phyloP scores from a whole-genome alignment of 2,888 invertebrate species.

The Tenodera sinensis region DNA sequence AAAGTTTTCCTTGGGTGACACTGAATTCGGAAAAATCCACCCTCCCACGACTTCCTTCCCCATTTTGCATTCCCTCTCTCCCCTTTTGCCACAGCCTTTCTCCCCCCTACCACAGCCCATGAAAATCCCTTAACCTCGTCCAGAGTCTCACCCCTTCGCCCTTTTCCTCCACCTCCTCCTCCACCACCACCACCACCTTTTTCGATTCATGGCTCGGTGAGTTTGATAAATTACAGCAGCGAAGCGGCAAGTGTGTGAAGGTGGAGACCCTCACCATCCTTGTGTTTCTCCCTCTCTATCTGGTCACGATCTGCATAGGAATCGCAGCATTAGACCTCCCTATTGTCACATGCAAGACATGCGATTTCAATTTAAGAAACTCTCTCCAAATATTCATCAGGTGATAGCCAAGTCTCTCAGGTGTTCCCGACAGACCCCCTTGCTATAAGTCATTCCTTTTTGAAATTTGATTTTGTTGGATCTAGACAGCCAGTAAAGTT shows the following conservation, averaged over 20 bases:
- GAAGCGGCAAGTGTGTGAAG: slow-evolving; percentile 23
- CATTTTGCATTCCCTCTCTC: neutral
- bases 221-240: slow-evolving; percentile 24
- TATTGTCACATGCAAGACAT: neutral
- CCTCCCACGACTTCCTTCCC: neutral
- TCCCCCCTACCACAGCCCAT: neutral
- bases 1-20: slow-evolving; percentile 14
- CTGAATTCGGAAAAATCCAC: slow-evolving; percentile 7
- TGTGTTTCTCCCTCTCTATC: neutral
- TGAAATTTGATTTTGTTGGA: too few species aligned
- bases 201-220: slow-evolving; percentile 22
- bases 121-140: neutral
- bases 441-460: too few species aligned
- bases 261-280: neutral
- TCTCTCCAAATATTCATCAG: neutral
- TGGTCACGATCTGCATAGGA: slow-evolving; percentile 20
- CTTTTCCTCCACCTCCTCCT: neutral
- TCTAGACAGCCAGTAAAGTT: too few species aligned
- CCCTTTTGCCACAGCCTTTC: neutral
- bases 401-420: neutral
- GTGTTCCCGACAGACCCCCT: neutral
- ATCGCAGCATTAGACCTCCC: slow-evolving; percentile 1
- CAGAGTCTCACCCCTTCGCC: neutral
- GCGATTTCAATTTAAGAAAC: neutral
- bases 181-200: slow-evolving; percentile 6